Conservation (phyloP, 2,888 invertebrate species). For the Rhingia rostrata region DNA sequence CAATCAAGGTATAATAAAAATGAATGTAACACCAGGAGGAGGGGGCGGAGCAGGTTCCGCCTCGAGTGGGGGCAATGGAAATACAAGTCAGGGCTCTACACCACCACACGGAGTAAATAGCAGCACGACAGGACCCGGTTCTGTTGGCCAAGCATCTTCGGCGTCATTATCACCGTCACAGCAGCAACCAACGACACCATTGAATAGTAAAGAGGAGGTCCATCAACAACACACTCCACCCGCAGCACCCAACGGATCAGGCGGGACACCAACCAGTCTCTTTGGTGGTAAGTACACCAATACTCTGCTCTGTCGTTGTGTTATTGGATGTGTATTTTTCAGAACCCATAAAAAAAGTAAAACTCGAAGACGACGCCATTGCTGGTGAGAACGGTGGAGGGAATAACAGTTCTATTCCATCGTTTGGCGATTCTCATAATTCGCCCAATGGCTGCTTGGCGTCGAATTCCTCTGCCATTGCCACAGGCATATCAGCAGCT, state of each 20-base stretch:
- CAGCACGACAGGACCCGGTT: slow-evolving; percentile 55
- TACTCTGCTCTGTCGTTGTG: neutral
- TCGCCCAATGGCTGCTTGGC: slow-evolving; percentile 58
- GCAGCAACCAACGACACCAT: slow-evolving; percentile 62
- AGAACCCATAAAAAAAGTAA: slow-evolving; percentile 62
- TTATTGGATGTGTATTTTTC: neutral
- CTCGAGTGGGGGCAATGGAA: slow-evolving; percentile 29
- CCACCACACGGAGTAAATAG: slow-evolving; percentile 47
- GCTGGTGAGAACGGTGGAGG: slow-evolving; percentile 30
- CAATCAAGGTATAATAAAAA: slow-evolving; percentile 50
- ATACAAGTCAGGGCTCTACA: slow-evolving; percentile 47
- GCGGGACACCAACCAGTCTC: slow-evolving; percentile 31
- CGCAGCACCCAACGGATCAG: slow-evolving; percentile 44
- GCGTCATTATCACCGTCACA: slow-evolving; percentile 59
- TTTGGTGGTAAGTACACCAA: slow-evolving; percentile 53
- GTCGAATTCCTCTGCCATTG: slow-evolving; percentile 50
- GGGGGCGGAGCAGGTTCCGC: slow-evolving; percentile 1
- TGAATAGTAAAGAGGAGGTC: slow-evolving; percentile 57
- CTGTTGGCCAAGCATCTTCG: slow-evolving; percentile 63
- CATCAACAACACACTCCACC: slow-evolving; percentile 65
- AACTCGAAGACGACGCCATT: slow-evolving; percentile 57
- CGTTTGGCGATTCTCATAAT: slow-evolving; percentile 63
- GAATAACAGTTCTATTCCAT: slow-evolving; percentile 36
- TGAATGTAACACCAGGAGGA: slow-evolving; percentile 59
- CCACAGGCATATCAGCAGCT: slow-evolving; percentile 40